A percentile compares a stretch with the other conserved stretches of the same genome.
Evolutionary conservation across 2,888 invertebrate genomes (phyloP).

Genomic region (Stenodema calcarata): DNA sequence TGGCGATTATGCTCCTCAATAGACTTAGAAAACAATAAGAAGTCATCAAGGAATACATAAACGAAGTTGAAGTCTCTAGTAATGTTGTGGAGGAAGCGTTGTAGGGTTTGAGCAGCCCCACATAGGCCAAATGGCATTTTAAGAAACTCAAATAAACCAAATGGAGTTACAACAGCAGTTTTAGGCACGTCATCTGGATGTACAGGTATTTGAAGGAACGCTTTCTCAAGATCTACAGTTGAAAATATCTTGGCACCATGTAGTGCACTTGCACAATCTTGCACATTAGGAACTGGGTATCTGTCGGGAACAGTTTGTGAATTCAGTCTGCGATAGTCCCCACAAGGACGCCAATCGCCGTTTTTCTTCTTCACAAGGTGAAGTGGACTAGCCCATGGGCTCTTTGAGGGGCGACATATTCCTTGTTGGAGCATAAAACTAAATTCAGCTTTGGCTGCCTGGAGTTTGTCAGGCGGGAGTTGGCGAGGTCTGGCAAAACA

Average conservation of each 20-base stretch:
- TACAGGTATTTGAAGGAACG: neutral
- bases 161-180: no score
- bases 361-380: conserved; percentile 53
- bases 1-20: no score
- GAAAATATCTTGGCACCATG: conserved; percentile 53
- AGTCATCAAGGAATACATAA: no score
- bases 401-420: no score
- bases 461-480: conserved; percentile 57
- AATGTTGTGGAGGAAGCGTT: no score
- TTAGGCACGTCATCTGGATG: neutral
- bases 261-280: conserved; percentile 53
- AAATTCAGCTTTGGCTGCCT: conserved; percentile 56
- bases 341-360: conserved; percentile 60
- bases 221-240: neutral
- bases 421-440: no score
- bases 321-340: conserved; percentile 61
- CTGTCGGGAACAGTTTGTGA: conserved; percentile 59
- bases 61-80: no score
- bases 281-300: conserved; percentile 54
- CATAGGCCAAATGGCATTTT: no score
- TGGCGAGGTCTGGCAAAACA: conserved; percentile 59
- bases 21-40: no score
- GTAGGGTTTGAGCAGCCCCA: no score
- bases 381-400: no score
- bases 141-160: no score